phyloP scores from a whole-genome alignment of 2,113 vertebrate species.

The Psammodynastes pulverulentus region DNA sequence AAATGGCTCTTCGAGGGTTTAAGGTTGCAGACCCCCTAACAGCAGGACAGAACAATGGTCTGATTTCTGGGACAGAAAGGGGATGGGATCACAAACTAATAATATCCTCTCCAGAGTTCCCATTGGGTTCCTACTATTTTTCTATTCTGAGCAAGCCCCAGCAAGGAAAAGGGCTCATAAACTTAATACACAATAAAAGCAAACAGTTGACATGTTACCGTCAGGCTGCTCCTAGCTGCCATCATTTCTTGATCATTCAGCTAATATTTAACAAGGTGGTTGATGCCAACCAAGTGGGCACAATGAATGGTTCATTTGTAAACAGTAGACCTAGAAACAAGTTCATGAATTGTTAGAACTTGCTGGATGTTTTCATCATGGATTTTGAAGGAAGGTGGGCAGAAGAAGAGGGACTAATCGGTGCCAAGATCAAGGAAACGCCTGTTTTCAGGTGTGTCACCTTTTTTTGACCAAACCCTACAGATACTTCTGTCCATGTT shows the following conservation, averaged over 20 bases:
- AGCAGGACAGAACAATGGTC: background rate
- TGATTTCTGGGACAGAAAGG: background rate
- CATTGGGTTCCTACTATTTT: background rate
- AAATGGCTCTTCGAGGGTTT: too few species aligned
- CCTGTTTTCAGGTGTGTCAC: background rate
- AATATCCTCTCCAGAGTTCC: background rate
- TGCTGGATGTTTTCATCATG: background rate
- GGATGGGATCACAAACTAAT: background rate
- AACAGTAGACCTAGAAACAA: background rate
- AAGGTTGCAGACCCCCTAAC: too few species aligned
- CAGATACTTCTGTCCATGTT: background rate
- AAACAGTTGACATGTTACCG: background rate
- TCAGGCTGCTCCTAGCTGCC: background rate
- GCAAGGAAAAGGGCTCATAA: background rate
- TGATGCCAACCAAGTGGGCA: background rate
- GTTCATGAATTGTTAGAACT: background rate
- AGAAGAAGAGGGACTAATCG: background rate
- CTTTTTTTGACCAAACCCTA: background rate
- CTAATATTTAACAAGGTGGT: background rate
- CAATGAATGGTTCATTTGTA: background rate
- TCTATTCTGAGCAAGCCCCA: background rate
- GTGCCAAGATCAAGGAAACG: background rate
- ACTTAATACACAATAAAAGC: background rate
- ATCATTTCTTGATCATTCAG: background rate
- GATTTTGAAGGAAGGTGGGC: background rate